phyloP scores from a whole-genome alignment of 2,113 vertebrate species.

The Anoura caudifer region DNA sequence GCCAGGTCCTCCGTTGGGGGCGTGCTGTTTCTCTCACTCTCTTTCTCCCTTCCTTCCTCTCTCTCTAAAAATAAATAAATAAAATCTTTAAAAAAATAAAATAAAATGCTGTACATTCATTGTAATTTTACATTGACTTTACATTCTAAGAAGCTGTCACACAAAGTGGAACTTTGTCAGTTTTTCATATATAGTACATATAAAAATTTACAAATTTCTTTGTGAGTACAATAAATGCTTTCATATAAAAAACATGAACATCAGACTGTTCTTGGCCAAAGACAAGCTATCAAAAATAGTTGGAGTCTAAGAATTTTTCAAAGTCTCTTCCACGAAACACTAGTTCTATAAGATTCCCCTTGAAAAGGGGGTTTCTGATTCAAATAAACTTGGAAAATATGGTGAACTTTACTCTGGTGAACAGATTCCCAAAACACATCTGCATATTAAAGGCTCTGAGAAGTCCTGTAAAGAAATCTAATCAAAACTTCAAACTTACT shows the following conservation, averaged over 20 bases:
- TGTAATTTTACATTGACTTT: constrained; percentile 49
- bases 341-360: background rate
- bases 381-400: constrained; percentile 11
- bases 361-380: background rate
- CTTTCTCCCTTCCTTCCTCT: too few species aligned
- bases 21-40: too few species aligned
- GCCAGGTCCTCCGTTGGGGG: too few species aligned
- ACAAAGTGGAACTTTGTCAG: constrained; percentile 57
- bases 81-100: too few species aligned
- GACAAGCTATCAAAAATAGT: background rate
- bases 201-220: constrained; percentile 54
- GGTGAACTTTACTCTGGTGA: background rate
- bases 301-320: background rate
- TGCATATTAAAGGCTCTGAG: background rate
- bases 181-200: constrained; percentile 53
- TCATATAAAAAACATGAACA: background rate
- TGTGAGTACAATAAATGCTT: constrained; percentile 69
- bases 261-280: background rate
- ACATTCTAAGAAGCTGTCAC: constrained; percentile 18
- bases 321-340: background rate
- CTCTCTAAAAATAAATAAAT: too few species aligned
- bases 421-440: background rate
- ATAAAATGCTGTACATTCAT: constrained; percentile 36
- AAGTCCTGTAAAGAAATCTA: constrained; percentile 16
- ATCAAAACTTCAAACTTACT: constrained; percentile 34